Evolutionary conservation across 92 coral and sea anemone genomes (phyloP).

Genomic region (Umimayanthus chanpuru): DNA sequence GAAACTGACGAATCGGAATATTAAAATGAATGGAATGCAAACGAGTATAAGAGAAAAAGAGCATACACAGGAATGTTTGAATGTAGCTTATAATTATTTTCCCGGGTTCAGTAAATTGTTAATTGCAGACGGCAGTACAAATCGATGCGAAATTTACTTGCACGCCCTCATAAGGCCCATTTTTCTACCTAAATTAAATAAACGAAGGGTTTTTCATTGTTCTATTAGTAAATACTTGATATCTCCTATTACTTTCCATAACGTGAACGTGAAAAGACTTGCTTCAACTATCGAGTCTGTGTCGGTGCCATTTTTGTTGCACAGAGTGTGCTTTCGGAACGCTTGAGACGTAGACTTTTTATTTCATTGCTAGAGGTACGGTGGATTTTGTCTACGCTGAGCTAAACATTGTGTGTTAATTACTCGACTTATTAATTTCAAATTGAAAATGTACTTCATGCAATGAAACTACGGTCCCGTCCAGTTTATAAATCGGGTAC

Average conservation of each 20-base stretch:
- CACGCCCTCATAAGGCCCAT: too few relatives aligned
- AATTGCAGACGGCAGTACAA: too few relatives aligned
- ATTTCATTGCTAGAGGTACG: background rate
- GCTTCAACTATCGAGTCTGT: too few relatives aligned
- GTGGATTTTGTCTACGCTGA: too few relatives aligned
- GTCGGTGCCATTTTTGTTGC: constrained; percentile 39
- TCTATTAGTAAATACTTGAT: constrained; percentile 18
- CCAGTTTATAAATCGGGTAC: constrained; percentile 32
- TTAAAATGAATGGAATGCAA: too few relatives aligned
- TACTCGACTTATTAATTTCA: background rate
- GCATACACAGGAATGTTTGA: too few relatives aligned
- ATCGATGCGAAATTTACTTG: too few relatives aligned
- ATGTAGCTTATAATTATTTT: too few relatives aligned
- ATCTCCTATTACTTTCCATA: constrained; percentile 23
- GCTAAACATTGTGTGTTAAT: background rate
- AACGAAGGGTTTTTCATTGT: constrained; percentile 1
- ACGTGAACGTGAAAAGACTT: background rate
- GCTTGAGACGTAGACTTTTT: constrained; percentile 8
- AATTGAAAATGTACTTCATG: constrained; percentile 9
- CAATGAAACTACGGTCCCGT: constrained; percentile 18
- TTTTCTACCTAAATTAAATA: constrained; percentile 5
- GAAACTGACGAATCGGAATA: too few relatives aligned
- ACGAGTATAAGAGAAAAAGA: too few relatives aligned
- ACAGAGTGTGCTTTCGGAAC: constrained; percentile 42
- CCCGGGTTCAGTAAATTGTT: too few relatives aligned